A percentile compares a stretch with the other conserved stretches of the same genome.
Evolutionary conservation across 2,113 vertebrate species (phyloP).

Genomic region (Rostratula benghalensis): DNA sequence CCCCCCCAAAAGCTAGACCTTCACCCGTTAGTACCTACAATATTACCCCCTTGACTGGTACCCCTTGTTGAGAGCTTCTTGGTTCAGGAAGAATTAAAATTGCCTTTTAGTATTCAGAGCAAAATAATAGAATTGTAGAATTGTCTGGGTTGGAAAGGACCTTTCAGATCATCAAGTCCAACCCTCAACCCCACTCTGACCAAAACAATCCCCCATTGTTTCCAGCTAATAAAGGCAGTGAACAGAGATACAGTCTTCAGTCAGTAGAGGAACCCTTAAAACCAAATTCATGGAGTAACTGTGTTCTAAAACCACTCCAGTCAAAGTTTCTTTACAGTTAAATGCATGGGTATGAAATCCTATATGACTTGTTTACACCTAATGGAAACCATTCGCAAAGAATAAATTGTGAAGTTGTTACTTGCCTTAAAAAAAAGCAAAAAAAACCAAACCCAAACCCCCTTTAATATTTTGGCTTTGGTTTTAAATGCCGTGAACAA

Average conservation of each 20-base stretch:
- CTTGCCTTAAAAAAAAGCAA: not conserved
- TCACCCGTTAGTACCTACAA: not conserved
- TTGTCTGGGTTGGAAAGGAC: no score
- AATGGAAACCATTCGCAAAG: not conserved
- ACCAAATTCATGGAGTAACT: not conserved
- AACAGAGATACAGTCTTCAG: not conserved
- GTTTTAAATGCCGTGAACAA: not conserved
- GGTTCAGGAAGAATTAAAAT: not conserved
- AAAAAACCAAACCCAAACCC: not conserved
- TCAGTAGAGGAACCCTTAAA: not conserved
- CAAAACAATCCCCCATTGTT: not conserved
- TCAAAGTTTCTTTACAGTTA: not conserved
- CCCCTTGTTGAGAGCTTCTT: not conserved
- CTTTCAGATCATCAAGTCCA: no score
- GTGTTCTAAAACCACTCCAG: not conserved
- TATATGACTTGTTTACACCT: not conserved
- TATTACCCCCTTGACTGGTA: not conserved
- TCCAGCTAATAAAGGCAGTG: not conserved
- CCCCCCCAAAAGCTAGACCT: not conserved
- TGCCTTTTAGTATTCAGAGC: not conserved
- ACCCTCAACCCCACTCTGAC: no score
- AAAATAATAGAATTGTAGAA: not conserved
- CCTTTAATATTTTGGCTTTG: not conserved
- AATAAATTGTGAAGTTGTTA: not conserved
- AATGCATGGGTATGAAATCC: not conserved